A percentile compares a stretch with the other conserved stretches of the same genome.
phyloP scores from a whole-genome alignment of 2,888 invertebrate genomes.

The Caenorhabditis zanzibari region DNA sequence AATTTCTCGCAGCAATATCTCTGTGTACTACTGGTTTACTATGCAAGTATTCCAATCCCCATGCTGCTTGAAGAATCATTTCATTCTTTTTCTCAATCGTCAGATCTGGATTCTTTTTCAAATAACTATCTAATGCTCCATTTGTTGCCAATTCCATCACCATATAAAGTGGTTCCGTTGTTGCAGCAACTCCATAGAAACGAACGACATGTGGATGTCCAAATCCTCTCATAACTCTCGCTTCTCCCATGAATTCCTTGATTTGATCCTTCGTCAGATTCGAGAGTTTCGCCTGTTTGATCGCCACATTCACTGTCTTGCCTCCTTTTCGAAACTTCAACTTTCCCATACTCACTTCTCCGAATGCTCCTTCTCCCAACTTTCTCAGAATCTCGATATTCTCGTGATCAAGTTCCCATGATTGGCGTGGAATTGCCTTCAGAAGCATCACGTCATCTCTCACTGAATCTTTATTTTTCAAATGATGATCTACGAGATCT shows the following conservation, averaged over 20 bases:
- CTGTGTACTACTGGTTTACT: constrained; percentile 65
- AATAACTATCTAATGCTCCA: constrained; percentile 72
- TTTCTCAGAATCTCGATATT: constrained; percentile 72
- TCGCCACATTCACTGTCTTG: constrained; percentile 59
- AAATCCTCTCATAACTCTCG: constrained; percentile 77
- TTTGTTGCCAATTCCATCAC: constrained; percentile 74
- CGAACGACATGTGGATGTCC: constrained; percentile 75
- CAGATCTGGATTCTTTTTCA: constrained; percentile 71
- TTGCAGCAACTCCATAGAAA: constrained; percentile 74
- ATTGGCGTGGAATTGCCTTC: constrained; percentile 62
- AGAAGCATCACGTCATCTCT: constrained; percentile 31
- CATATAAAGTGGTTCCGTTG: constrained; percentile 71
- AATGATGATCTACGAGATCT: constrained; percentile 61
- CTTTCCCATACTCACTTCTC: constrained; percentile 69
- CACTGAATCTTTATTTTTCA: constrained; percentile 49
- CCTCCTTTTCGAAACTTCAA: constrained; percentile 48
- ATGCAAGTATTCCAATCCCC: constrained; percentile 72
- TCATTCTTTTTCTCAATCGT: constrained; percentile 63
- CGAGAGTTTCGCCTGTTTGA: constrained; percentile 73
- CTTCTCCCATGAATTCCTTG: constrained; percentile 80
- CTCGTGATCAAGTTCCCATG: constrained; percentile 75
- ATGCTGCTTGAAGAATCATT: constrained; percentile 66
- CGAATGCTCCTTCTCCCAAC: constrained; percentile 78
- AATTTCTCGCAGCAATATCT: constrained; percentile 73
- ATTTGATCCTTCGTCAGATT: constrained; percentile 75